phyloP scores from a whole-genome alignment of 2,888 invertebrate genomes.

The Diadegma fenestrale region DNA sequence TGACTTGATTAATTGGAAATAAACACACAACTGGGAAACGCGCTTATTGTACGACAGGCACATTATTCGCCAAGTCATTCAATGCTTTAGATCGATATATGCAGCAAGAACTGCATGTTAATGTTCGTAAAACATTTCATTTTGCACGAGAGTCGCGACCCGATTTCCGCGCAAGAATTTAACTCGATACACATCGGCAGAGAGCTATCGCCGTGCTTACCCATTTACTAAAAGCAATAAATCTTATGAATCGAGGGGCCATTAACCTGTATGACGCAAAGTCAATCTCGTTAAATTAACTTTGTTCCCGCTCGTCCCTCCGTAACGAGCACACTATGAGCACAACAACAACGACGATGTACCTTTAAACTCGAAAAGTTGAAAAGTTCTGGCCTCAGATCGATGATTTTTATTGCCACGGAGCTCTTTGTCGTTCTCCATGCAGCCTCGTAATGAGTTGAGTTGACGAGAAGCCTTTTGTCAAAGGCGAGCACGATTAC shows the following conservation, averaged over 20 bases:
- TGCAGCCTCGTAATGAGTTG: no score
- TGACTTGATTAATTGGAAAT: constrained; percentile 33
- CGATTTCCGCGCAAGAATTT: constrained; percentile 3
- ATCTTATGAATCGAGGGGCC: constrained; percentile 39
- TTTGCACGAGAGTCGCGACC: not conserved
- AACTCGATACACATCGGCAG: not conserved
- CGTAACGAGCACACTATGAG: constrained; percentile 13
- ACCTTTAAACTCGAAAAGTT: constrained; percentile 19
- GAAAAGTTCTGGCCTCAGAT: not conserved
- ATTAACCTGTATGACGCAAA: constrained; percentile 55
- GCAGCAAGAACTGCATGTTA: not conserved
- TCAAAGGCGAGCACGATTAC: no score
- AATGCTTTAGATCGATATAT: not conserved
- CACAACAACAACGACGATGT: not conserved
- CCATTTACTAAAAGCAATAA: constrained; percentile 38
- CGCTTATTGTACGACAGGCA: constrained; percentile 4
- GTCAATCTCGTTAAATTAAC: constrained; percentile 49
- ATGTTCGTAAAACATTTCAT: constrained; percentile 25
- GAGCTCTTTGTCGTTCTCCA: not conserved
- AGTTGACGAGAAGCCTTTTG: no score
- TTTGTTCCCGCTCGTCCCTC: constrained; percentile 26
- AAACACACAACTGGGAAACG: not conserved
- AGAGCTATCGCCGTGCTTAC: not conserved
- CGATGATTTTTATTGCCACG: constrained; percentile 12
- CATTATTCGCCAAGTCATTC: constrained; percentile 12